These are phyloP conservation scores for Limosa lapponica DNA, from an alignment of 2,797 vertebrate species.

Conservation along the genomic window DNA sequence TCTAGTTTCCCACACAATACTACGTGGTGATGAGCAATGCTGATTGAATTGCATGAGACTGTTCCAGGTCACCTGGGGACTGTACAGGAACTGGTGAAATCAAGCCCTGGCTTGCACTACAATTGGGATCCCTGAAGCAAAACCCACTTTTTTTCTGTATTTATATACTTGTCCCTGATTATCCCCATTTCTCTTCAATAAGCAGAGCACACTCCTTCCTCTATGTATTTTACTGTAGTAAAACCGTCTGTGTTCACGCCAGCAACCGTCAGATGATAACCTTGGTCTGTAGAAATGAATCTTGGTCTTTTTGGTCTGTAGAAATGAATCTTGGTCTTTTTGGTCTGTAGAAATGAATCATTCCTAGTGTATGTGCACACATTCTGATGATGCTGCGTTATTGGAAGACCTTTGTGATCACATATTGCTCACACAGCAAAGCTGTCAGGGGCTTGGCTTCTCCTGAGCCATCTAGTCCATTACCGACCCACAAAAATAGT, in stretches of 20 bases:
- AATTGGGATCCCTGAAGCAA: neutral
- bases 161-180: neutral
- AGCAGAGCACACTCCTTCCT: neutral
- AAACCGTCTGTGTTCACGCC: neutral
- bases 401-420: neutral
- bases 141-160: neutral
- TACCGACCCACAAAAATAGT: neutral
- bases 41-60: neutral
- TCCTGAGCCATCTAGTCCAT: neutral
- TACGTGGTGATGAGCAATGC: neutral
- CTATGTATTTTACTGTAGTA: neutral
- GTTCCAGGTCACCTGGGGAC: neutral
- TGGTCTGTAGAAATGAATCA: neutral
- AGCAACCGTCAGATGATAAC: neutral
- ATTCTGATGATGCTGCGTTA: neutral
- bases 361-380: neutral
- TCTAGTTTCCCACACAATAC: neutral
- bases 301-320: neutral
- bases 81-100: neutral
- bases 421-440: neutral
- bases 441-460: neutral
- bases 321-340: slow-evolving; percentile 14
- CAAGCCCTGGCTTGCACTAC: neutral
- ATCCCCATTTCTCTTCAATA: neutral
- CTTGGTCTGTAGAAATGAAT: neutral